Evolutionary conservation across 1,140 invertebrate genomes (phyloP), one percentile per base, ranked within the genome.

Genomic region (Lycorma delicatula): DNA sequence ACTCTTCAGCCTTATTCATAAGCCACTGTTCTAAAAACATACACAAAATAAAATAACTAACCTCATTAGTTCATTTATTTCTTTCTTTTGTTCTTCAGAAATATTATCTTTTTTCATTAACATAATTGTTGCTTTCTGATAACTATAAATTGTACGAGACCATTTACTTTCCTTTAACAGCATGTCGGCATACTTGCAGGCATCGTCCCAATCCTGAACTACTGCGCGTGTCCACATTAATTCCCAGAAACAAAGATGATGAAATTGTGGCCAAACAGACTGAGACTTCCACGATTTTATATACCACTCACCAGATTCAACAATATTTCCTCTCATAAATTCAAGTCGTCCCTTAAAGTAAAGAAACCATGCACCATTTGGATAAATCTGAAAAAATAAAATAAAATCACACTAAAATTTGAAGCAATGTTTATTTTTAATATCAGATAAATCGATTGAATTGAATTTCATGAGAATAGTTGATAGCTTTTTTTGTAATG

Each of bases 161-260:
- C 93, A 98, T 41, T 85, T 83, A 65, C 91, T 95, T 61, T 91
- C 81, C 54, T 83, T 75, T 4, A 85, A 73, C 16, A 97, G 72
- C 46, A 76, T 77, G 23, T 80, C 77, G 1, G 91, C 86, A 73
- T 86, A 92, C 25, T 79, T 73, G 31, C 82, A 73, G 7, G 89
- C 86, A 65, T 86, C 74, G 44, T 79, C 73, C 89, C 89, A 93
- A 47, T 85, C 72, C 31, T 74, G 72, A 56, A 77, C 70, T n/a
- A 81, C 65, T 61, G 78, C 80, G 62, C 92, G 80, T 7, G 88
- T 82, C 92, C 93, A 97, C 76, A 94, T 83, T 22, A 97, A 75
- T 72, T 98, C 94, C 95, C 94, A 98, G 71, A 85, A 96, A 70
- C 92, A 95, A 0, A 97, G 70, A 71, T 97, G 92, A 73, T 96